Evolutionary conservation across 2,888 invertebrate genomes (phyloP).

Genomic region (Leptarthrus brevirostris): DNA sequence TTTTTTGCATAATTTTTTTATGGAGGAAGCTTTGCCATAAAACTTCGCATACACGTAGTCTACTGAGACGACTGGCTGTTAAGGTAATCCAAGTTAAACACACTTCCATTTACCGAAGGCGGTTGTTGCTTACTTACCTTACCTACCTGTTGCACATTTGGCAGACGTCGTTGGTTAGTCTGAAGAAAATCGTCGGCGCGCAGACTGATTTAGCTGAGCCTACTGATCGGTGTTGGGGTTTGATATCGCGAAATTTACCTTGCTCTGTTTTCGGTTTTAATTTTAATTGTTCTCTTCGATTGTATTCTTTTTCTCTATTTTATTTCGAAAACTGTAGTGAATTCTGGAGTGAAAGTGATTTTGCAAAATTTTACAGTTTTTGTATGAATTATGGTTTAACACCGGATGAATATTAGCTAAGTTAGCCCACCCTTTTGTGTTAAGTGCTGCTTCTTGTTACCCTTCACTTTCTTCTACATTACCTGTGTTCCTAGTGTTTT

Average conservation of each 20-base stretch:
- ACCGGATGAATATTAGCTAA: not conserved
- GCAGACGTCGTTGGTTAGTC: slow-evolving; percentile 22
- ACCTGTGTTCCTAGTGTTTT: slow-evolving; percentile 16
- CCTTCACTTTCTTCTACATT: slow-evolving; percentile 10
- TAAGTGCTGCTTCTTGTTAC: slow-evolving; percentile 18
- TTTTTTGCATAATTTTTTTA: slow-evolving; percentile 17
- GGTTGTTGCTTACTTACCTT: not conserved
- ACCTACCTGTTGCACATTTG: slow-evolving; percentile 2
- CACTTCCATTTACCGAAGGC: slow-evolving; percentile 22
- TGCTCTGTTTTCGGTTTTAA: not conserved
- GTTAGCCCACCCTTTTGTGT: slow-evolving; percentile 6
- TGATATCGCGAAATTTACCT: not conserved
- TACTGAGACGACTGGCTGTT: too few species aligned
- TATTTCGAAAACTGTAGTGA: not conserved
- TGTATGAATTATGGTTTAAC: slow-evolving; percentile 17
- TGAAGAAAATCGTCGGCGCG: slow-evolving; percentile 42
- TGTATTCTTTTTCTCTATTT: too few species aligned
- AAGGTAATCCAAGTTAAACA: too few species aligned
- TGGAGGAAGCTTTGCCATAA: not conserved
- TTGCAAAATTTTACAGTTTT: too few species aligned
- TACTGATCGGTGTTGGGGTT: too few species aligned
- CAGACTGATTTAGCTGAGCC: not conserved
- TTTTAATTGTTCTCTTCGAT: too few species aligned
- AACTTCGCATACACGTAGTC: slow-evolving; percentile 40
- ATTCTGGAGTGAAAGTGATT: too few species aligned